Evolutionary conservation across 2,888 invertebrate genomes (phyloP).

Genomic region (Drosophila paucipuncta): DNA sequence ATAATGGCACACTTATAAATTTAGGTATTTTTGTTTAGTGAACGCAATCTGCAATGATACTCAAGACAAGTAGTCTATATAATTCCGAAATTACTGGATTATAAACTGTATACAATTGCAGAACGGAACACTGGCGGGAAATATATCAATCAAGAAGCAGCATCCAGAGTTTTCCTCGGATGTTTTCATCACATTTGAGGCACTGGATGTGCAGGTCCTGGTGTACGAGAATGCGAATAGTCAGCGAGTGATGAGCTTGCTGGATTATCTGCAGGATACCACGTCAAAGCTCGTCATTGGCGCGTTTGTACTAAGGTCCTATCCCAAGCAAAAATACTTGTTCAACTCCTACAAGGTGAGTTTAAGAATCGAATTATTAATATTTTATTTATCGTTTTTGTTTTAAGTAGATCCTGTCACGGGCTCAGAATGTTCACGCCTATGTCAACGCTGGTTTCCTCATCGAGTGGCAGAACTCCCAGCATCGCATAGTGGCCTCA

Average conservation of each 20-base stretch:
- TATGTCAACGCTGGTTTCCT: constrained; percentile 91
- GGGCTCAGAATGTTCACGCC: constrained; percentile 92
- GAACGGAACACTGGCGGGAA: constrained; percentile 90
- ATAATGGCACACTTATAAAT: neutral
- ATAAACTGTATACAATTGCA: constrained; percentile 68
- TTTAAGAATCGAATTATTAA: neutral
- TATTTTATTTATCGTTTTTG: no score
- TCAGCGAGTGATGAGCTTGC: constrained; percentile 85
- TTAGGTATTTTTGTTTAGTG: neutral
- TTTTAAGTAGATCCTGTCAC: constrained; percentile 88
- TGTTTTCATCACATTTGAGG: constrained; percentile 87
- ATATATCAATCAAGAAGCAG: constrained; percentile 89
- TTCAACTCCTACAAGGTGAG: constrained; percentile 90
- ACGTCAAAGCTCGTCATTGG: constrained; percentile 88
- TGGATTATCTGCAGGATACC: constrained; percentile 88
- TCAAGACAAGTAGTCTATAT: neutral
- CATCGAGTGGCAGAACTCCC: constrained; percentile 85
- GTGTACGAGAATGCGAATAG: constrained; percentile 77
- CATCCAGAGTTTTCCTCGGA: constrained; percentile 90
- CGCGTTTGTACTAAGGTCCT: constrained; percentile 87
- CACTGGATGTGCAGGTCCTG: constrained; percentile 74
- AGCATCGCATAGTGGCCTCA: constrained; percentile 42
- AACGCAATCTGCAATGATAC: neutral
- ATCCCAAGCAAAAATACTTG: constrained; percentile 85
- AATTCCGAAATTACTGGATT: neutral